Evolutionary conservation across 2,888 invertebrate species (phyloP).

Genomic region (Folsomia manolachei): DNA sequence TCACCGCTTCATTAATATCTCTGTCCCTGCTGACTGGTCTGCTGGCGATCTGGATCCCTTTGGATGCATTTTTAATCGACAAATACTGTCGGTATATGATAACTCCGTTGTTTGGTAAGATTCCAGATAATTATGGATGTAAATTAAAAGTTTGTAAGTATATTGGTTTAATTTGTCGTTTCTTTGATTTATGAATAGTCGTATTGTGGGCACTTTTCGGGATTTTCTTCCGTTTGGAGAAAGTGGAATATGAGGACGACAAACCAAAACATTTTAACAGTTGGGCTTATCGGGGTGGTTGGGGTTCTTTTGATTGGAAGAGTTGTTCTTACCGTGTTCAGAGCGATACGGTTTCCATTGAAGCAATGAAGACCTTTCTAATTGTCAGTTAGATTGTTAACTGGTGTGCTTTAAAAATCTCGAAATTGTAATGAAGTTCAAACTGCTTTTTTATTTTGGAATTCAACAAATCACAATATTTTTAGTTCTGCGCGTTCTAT

Average conservation of each 20-base stretch:
- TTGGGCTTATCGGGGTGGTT: constrained; percentile 5
- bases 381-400: too few relatives aligned
- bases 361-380: too few relatives aligned
- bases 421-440: too few relatives aligned
- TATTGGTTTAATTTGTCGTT: background rate
- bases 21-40: constrained; percentile 12
- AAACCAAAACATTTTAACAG: constrained; percentile 13
- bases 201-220: constrained; percentile 24
- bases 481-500: too few relatives aligned
- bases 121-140: too few relatives aligned
- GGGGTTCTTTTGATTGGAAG: constrained; percentile 4
- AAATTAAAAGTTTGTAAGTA: too few relatives aligned
- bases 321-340: constrained; percentile 8
- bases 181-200: constrained; percentile 11
- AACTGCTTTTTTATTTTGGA: too few relatives aligned
- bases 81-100: constrained; percentile 28
- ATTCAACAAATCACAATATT: too few relatives aligned
- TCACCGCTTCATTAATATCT: constrained; percentile 13
- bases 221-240: constrained; percentile 10
- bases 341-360: constrained; percentile 18
- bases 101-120: constrained; percentile 21
- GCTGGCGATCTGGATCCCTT: constrained; percentile 18
- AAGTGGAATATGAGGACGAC: background rate
- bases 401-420: too few relatives aligned
- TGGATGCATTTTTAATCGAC: constrained; percentile 27